A percentile compares a stretch with the other conserved stretches of the same genome.
Evolutionary conservation across 2,888 invertebrate genomes (phyloP).

Genomic region (Onchidella celtica): DNA sequence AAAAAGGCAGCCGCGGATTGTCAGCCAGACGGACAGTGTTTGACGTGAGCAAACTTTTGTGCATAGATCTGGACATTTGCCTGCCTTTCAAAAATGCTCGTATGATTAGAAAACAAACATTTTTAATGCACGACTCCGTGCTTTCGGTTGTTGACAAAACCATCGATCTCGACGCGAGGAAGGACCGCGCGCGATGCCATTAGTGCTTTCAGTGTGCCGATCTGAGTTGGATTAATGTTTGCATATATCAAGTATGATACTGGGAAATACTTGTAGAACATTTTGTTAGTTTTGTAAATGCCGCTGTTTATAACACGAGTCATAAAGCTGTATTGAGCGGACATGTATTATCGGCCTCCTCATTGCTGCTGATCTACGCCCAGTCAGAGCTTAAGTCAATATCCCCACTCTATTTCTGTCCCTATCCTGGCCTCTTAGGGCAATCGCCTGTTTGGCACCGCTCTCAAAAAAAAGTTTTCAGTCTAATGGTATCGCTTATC

Average conservation of each 20-base stretch:
- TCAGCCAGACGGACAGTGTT: conserved; percentile 31
- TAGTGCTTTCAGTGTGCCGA: not conserved
- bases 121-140: conserved; percentile 10
- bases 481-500: too few relatives aligned
- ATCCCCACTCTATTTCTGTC: too few relatives aligned
- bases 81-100: not conserved
- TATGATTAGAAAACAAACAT: conserved; percentile 23
- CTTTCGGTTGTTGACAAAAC: not conserved
- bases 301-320: not conserved
- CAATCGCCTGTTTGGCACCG: too few relatives aligned
- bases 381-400: too few relatives aligned
- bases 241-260: not conserved
- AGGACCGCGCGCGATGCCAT: not conserved
- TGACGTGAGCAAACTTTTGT: conserved; percentile 3
- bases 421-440: too few relatives aligned
- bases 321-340: not conserved
- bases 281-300: not conserved
- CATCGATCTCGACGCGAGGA: not conserved
- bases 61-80: conserved; percentile 23
- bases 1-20: not conserved
- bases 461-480: too few relatives aligned
- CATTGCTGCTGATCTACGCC: not conserved
- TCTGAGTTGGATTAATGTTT: not conserved
- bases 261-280: not conserved
- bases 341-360: not conserved